A percentile compares a stretch with the other conserved stretches of the same genome.
Conservation (phyloP, 2,797 vertebrate species). For the Meda fulgida region DNA sequence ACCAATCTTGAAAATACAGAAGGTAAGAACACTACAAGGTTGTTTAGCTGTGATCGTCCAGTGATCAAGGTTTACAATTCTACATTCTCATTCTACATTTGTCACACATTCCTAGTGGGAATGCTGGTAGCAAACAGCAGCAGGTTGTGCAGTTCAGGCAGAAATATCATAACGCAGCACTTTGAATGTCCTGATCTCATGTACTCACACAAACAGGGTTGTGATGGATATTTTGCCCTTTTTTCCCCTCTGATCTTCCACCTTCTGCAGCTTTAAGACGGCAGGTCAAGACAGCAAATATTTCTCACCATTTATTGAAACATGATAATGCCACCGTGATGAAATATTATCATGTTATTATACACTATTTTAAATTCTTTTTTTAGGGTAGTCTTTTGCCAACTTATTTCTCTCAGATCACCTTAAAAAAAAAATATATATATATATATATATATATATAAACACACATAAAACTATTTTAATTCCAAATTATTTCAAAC, state of each 20-base stretch:
- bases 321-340: slow-evolving; percentile 35
- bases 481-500: too few species aligned
- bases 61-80: not conserved
- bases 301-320: slow-evolving; percentile 1
- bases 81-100: too few species aligned
- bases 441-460: too few species aligned
- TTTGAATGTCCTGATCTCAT: not conserved
- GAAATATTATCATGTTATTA: not conserved
- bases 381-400: too few species aligned
- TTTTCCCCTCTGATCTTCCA: not conserved
- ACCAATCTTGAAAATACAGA: not conserved
- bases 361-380: not conserved
- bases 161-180: not conserved
- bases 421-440: too few species aligned
- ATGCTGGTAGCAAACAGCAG: not conserved
- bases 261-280: not conserved
- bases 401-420: too few species aligned
- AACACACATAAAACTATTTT: too few species aligned
- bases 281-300: not conserved
- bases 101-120: not conserved
- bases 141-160: not conserved
- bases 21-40: not conserved
- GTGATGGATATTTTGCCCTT: not conserved
- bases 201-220: not conserved
- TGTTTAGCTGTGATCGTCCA: not conserved